These are phyloP conservation scores for Equus przewalskii DNA, from an alignment of 2,113 vertebrate genomes.

Conservation along the genomic window DNA sequence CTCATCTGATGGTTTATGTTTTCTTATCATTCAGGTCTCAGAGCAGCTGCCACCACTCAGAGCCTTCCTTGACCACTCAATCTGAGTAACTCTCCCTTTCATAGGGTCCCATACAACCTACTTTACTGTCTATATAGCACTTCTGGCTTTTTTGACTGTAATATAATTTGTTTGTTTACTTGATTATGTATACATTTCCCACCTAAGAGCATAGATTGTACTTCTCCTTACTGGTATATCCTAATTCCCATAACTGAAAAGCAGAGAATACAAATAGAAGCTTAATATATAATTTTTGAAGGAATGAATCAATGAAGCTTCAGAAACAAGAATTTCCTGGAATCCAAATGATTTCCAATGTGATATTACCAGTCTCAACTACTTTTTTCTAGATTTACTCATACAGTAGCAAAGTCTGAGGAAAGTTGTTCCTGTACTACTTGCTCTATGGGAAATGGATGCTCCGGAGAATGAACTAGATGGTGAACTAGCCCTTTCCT, in stretches of 20 bases:
- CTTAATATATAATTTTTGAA: not conserved
- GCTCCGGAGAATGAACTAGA: not conserved
- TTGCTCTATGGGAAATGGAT: not conserved
- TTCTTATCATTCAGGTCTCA: constrained; percentile 3
- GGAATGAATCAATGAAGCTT: not conserved
- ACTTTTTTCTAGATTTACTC: not conserved
- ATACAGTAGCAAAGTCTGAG: not conserved
- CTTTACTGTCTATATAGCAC: not conserved
- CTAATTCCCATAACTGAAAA: not conserved
- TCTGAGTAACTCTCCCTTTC: not conserved
- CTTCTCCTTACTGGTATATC: not conserved
- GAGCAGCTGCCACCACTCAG: not conserved
- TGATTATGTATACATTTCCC: not conserved
- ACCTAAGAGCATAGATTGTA: not conserved
- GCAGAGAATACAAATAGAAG: not conserved
- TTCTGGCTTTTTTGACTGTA: not conserved
- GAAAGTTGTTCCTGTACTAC: not conserved
- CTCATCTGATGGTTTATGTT: not conserved
- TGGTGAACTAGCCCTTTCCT: not conserved
- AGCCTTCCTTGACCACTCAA: not conserved
- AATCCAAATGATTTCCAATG: constrained; percentile 4
- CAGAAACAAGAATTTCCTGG: not conserved
- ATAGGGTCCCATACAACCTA: not conserved
- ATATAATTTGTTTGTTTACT: not conserved
- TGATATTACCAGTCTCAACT: not conserved